A percentile compares a stretch with the other conserved stretches of the same genome.
Conservation (phyloP, 2,888 invertebrate genomes). For the Sepiola atlantica region DNA sequence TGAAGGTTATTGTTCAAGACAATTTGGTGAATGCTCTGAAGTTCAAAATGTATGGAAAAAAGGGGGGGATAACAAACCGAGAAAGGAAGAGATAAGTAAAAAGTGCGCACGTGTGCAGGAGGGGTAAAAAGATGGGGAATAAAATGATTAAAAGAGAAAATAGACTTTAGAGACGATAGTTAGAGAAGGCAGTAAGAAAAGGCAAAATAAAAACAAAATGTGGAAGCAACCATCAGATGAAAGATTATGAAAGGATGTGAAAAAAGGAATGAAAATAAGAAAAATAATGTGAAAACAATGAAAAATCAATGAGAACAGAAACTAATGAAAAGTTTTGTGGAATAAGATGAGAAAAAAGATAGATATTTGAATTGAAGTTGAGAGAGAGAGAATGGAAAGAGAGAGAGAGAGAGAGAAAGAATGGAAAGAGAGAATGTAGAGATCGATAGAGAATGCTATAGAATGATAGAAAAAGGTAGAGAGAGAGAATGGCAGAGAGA, state of each 20-base stretch:
- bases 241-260: too few relatives aligned
- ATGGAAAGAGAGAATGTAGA: background rate
- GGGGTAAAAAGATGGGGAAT: background rate
- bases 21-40: background rate
- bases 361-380: too few relatives aligned
- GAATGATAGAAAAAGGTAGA: background rate
- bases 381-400: too few relatives aligned
- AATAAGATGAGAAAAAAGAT: too few relatives aligned
- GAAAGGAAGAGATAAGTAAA: background rate
- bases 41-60: background rate
- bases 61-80: background rate
- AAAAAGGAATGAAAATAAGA: background rate
- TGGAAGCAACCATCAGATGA: too few relatives aligned
- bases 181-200: background rate
- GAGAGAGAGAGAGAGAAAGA: background rate
- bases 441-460: background rate
- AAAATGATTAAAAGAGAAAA: background rate
- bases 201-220: background rate
- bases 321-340: too few relatives aligned
- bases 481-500: background rate
- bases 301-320: too few relatives aligned
- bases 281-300: background rate
- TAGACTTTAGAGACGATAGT: background rate
- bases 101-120: background rate
- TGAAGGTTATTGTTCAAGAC: background rate